phyloP scores from a whole-genome alignment of 2,113 vertebrate genomes.

The Monopterus albus region DNA sequence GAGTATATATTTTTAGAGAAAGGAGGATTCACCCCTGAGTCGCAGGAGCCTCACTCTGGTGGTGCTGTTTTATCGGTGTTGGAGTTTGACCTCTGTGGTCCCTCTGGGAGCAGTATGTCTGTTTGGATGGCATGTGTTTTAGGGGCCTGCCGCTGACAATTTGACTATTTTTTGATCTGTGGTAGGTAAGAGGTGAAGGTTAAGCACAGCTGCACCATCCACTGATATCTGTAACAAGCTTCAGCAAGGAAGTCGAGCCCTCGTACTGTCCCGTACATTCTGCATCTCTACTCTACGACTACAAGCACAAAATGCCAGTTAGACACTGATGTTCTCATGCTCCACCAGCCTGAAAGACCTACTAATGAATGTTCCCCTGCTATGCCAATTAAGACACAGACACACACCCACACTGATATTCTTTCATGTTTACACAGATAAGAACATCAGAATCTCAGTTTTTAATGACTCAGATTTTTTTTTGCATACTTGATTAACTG shows the following conservation, averaged over 20 bases:
- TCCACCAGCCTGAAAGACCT: conserved; percentile 26
- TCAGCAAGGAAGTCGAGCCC: not conserved
- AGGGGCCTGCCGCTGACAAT: too few relatives aligned
- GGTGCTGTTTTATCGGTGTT: conserved; percentile 4
- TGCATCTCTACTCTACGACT: not conserved
- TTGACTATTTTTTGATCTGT: too few relatives aligned
- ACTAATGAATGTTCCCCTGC: conserved; percentile 28
- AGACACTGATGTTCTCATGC: conserved; percentile 3
- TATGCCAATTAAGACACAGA: conserved; percentile 31
- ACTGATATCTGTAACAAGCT: not conserved
- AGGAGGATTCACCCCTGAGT: not conserved
- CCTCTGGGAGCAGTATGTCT: not conserved
- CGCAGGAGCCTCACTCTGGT: too few relatives aligned
- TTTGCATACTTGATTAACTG: conserved; percentile 28
- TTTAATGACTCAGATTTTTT: conserved; percentile 15
- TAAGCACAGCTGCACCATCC: not conserved
- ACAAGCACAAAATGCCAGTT: conserved; percentile 32
- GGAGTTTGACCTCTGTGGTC: conserved; percentile 15
- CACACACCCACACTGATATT: not conserved
- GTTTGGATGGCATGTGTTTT: not conserved
- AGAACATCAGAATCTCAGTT: conserved; percentile 6
- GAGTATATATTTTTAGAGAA: not conserved
- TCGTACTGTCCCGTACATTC: not conserved
- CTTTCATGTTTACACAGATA: conserved; percentile 22
- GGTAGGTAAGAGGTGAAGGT: conserved; percentile 48